Evolutionary conservation across 2,888 invertebrate genomes (phyloP), one percentile per base, ranked within the genome.

Genomic region (Trachelus stipa): DNA sequence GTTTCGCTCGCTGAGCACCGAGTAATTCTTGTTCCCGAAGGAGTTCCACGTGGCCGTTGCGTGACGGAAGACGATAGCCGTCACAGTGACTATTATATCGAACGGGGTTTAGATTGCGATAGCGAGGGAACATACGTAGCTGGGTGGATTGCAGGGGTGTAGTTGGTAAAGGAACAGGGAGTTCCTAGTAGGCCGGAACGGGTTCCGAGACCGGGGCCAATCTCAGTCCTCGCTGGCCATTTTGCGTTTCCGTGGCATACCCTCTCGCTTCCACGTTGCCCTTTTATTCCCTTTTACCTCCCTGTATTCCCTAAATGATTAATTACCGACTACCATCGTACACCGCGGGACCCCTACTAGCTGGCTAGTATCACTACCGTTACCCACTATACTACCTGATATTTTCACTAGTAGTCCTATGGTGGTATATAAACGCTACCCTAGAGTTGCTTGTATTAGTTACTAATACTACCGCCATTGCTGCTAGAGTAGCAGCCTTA

Each of bases 21-120:
- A 23, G 56, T 56, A 6, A 56, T 23, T 56, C 56, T 56, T 56
- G 23, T 56, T 56, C 56, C 56, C 56, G 23, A 9, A 23, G 71
- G 33, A 34, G 71, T 71, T 80, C 82, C 82, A 82, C 81, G 83
- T 83, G 82, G 85, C 86, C 86, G 56, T 90, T 83, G 90, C 90
- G 88, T 90, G 90, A 87, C 85, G 86, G 85, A 87, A 87, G 87
- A 88, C 89, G 87, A 88, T 89, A 89, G 88, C 89, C 88, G 88
- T 88, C 88, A 88, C 88, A 84, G 88, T 89, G 89, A 90, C 89
- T 89, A 89, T 89, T 89, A 89, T 89, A 90, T 90, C 88, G 87
- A 89, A 87, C 86, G 87, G 84, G 86, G 87, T 83, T 83, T 85
- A 85, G 88, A 90, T 90, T 85, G 84, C 86, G 89, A 89, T 89